A percentile compares a stretch with the other conserved stretches of the same genome.
These are phyloP conservation scores for Crotalus helleri DNA, from an alignment of 2,113 vertebrate genomes.

Conservation along the genomic window DNA sequence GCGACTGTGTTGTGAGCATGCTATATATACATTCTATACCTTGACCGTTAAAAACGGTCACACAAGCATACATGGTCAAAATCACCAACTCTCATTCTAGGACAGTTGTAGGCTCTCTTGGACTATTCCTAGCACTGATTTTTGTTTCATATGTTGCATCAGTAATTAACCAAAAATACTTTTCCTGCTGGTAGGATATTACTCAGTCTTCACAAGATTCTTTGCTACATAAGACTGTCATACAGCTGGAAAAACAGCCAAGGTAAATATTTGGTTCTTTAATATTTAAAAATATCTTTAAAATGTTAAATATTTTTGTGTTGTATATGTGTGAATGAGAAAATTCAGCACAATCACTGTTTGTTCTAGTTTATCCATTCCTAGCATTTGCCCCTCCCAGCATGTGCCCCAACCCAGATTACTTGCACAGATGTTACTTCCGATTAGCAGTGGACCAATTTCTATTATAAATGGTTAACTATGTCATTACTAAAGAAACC, in stretches of 20 bases:
- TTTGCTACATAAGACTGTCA: conserved; percentile 76
- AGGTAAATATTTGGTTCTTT: conserved; percentile 71
- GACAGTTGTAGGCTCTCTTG: neutral
- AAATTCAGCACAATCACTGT: neutral
- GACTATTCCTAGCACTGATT: neutral
- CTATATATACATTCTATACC: too few species aligned
- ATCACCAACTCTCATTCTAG: neutral
- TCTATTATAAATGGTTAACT: neutral
- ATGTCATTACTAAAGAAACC: neutral
- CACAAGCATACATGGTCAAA: neutral
- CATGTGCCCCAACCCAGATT: neutral
- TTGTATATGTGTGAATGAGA: neutral
- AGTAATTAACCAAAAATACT: conserved; percentile 50
- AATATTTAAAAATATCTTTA: conserved; percentile 11
- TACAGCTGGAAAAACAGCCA: conserved; percentile 72
- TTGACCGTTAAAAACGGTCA: too few species aligned
- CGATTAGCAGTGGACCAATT: neutral
- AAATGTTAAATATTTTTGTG: neutral
- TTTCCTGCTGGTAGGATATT: conserved; percentile 74
- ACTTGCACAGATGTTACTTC: neutral
- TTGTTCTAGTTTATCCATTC: neutral
- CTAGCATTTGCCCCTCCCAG: neutral
- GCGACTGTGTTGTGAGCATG: too few species aligned
- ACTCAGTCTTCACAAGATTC: conserved; percentile 80
- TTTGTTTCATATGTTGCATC: neutral